Evolutionary conservation across 2,797 vertebrate genomes (phyloP).

Genomic region (Chiroxiphia lanceolata): DNA sequence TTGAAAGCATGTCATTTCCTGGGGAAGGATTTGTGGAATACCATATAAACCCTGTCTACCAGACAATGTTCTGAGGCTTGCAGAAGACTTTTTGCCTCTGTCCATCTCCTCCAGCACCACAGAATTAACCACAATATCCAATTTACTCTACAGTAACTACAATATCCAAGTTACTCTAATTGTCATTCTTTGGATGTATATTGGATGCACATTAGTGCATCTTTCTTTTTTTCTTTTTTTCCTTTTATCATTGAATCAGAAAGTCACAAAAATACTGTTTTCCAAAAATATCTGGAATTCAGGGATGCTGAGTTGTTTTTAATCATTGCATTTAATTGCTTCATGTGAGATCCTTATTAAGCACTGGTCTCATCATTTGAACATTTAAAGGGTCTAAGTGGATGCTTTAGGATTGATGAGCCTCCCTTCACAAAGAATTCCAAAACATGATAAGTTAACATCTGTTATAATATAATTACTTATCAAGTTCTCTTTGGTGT

Average conservation of each 20-base stretch:
- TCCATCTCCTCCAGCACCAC: neutral
- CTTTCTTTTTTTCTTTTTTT: neutral
- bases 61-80: neutral
- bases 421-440: constrained; percentile 15
- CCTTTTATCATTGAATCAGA: neutral
- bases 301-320: neutral
- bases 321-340: neutral
- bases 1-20: neutral
- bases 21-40: neutral
- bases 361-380: neutral
- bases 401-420: neutral
- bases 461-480: neutral
- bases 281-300: neutral
- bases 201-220: neutral
- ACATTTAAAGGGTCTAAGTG: neutral
- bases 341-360: neutral
- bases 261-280: neutral
- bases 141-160: neutral
- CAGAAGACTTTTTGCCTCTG: neutral
- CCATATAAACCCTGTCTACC: neutral
- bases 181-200: neutral
- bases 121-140: neutral
- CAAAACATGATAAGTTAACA: constrained; percentile 13
- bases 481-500: constrained; percentile 7
- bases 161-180: neutral